Base-by-base conservation (phyloP, 2,113 vertebrate genomes). In the Erythrolamprus reginae region DNA sequence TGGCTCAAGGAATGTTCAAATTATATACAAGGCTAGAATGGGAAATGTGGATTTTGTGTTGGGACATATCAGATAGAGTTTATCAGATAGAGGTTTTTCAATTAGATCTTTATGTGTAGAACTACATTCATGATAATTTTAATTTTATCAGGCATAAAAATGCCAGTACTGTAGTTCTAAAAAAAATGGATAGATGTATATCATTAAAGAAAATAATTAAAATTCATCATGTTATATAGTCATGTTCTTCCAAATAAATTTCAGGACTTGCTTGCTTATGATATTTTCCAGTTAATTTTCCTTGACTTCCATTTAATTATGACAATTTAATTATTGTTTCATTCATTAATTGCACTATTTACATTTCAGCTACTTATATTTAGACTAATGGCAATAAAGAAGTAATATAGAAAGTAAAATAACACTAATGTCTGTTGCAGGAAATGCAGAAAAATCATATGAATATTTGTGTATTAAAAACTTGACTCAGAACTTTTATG, bases 181-280 rank as follows among this genome's bases (percentile, higher is more conserved):
- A 92, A n/a, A 92, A 89, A n/a, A 90, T 33, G 33, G 15, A 19
- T 89, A 42, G 26, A 10, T 87, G 6, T 5, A 5, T 17, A 58
- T 61, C 10, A 24, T 87, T 58, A 88, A 83, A 21, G 19, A 33
- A 58, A 33, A 55, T 15, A 1, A 82, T 77, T 23, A 17, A 17
- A 19, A 56, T 33, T 38, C 15, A 58, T 47, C 19, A 1, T 26
- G 38, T 87, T 91, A 70, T 87, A 58, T 48, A 94, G 7, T 52
- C 91, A 0, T 82, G 38, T 90, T 85, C 33, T 10, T 45, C 6
- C 10, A 58, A 0, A 1, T 84, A 28, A 88, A 92, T 56, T 87
- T 4, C 92, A 65, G 10, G 5, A 94, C n/a, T 51, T n/a, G 24
- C 77, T 24, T 50, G 70, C 89, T 38, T 48, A 86, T 53, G 94